Percentiles rank a stretch among this genome's conserved stretches.
Conservation (phyloP, 2,797 vertebrate species). For the Semaprochilodus insignis region DNA sequence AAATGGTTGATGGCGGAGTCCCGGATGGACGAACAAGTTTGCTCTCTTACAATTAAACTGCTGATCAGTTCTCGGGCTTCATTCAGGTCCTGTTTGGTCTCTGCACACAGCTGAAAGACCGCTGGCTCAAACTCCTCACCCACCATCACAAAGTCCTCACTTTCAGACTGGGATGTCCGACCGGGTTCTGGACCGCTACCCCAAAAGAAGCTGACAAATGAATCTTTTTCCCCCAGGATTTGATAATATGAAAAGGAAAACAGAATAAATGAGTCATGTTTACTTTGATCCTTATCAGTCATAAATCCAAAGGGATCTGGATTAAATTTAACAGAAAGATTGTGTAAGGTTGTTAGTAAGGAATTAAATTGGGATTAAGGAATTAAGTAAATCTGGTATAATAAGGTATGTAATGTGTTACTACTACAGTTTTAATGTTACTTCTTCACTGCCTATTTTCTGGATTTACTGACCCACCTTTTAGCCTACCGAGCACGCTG, state of each 20-base stretch:
- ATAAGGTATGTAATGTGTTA: too few species aligned
- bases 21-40: slow-evolving; percentile 62
- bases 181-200: slow-evolving; percentile 7
- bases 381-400: too few species aligned
- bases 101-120: slow-evolving; percentile 85
- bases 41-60: slow-evolving; percentile 76
- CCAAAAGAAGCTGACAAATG: neutral
- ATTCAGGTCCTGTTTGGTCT: slow-evolving; percentile 64
- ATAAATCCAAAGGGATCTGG: too few species aligned
- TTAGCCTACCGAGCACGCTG: slow-evolving; percentile 7
- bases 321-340: too few species aligned
- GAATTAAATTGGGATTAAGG: too few species aligned
- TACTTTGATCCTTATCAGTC: neutral
- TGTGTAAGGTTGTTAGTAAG: too few species aligned
- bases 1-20: slow-evolving; percentile 78
- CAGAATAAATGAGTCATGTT: neutral
- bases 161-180: accelerated
- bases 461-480: slow-evolving; percentile 57
- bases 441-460: neutral
- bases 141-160: slow-evolving; percentile 54
- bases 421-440: neutral
- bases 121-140: slow-evolving; percentile 69
- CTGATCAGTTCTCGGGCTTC: slow-evolving; percentile 68
- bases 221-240: slow-evolving; percentile 49
- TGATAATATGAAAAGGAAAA: neutral